Evolutionary conservation across 2,888 invertebrate genomes (phyloP).

Genomic region (Zaprionus lineosus): DNA sequence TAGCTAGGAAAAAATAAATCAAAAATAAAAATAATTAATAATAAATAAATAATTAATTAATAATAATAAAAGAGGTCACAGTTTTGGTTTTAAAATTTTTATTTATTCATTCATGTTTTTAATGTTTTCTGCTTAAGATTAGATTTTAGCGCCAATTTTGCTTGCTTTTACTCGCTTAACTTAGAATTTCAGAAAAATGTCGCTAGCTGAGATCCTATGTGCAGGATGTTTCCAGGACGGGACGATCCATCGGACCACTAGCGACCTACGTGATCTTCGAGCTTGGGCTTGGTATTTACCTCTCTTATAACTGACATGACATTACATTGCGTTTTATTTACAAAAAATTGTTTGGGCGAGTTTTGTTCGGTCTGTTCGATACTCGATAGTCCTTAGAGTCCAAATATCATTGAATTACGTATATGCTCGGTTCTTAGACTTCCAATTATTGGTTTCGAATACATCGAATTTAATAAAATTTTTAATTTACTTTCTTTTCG

Average conservation of each 20-base stretch:
- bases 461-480: constrained; percentile 44
- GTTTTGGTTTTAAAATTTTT: constrained; percentile 37
- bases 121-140: constrained; percentile 63
- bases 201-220: constrained; percentile 15
- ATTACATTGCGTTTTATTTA: constrained; percentile 48
- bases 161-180: constrained; percentile 35
- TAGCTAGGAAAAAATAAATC: too few relatives aligned
- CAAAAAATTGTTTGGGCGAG: constrained; percentile 34
- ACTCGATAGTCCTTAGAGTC: constrained; percentile 45
- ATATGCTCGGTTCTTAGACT: constrained; percentile 55
- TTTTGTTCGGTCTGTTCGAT: constrained; percentile 31
- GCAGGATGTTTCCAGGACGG: too few relatives aligned
- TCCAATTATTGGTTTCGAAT: constrained; percentile 27
- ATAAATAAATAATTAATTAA: too few relatives aligned
- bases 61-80: too few relatives aligned
- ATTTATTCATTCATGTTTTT: constrained; percentile 66
- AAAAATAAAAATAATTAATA: too few relatives aligned
- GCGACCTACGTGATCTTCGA: too few relatives aligned
- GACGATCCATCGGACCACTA: too few relatives aligned
- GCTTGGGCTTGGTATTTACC: too few relatives aligned
- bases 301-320: constrained; percentile 40
- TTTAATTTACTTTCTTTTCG: constrained; percentile 22
- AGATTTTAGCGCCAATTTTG: constrained; percentile 45
- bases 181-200: constrained; percentile 25
- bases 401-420: constrained; percentile 79